Evolutionary conservation across 2,888 invertebrate genomes (phyloP).

Genomic region (Phengaris alcon): DNA sequence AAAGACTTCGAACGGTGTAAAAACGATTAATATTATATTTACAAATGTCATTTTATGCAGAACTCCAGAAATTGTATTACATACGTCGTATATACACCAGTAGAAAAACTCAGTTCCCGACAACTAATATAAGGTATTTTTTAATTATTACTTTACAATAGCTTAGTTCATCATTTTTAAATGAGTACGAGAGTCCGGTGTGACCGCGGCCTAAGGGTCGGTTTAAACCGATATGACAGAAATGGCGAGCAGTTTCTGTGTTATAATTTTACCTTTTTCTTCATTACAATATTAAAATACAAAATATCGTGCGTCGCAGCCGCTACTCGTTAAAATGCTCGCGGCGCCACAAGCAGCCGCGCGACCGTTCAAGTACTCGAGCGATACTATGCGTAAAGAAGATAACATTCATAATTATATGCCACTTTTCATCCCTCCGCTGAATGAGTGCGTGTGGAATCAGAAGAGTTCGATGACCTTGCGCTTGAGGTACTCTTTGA

Average conservation of each 20-base stretch:
- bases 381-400: too few relatives aligned
- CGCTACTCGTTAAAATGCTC: too few relatives aligned
- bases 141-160: not conserved
- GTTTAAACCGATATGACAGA: not conserved
- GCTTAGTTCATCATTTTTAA: not conserved
- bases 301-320: too few relatives aligned
- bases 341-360: too few relatives aligned
- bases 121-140: not conserved
- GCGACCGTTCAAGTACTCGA: too few relatives aligned
- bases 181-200: not conserved
- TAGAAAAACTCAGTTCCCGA: conserved; percentile 1
- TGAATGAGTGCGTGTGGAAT: conserved; percentile 49
- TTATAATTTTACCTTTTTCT: not conserved
- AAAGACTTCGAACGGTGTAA: not conserved
- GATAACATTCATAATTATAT: not conserved
- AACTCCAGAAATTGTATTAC: not conserved
- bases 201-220: not conserved
- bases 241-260: not conserved
- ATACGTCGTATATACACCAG: conserved; percentile 10
- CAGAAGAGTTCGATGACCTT: conserved; percentile 82
- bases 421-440: not conserved
- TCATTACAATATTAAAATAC: too few relatives aligned
- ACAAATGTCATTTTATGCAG: not conserved
- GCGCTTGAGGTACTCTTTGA: conserved; percentile 86
- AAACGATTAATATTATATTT: conserved; percentile 1